Conservation (phyloP, 2,888 invertebrate species). For the Pyrrhosoma nymphula region DNA sequence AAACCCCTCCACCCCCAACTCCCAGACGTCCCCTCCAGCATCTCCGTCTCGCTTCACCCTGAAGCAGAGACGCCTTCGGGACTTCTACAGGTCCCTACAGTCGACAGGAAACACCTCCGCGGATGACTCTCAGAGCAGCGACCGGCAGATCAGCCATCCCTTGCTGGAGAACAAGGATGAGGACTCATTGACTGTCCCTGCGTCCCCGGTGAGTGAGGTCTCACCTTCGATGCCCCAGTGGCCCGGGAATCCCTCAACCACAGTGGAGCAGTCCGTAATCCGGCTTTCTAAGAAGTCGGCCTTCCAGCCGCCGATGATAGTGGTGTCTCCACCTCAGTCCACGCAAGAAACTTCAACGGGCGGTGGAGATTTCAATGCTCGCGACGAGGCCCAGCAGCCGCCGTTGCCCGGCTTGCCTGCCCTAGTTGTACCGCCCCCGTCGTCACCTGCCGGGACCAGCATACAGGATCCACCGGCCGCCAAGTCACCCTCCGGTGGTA, state of each 20-base stretch:
- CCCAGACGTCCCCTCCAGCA: conserved; percentile 10
- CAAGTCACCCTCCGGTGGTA: neutral
- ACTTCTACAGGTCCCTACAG: conserved; percentile 53
- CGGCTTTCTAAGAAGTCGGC: conserved; percentile 17
- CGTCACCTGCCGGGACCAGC: conserved; percentile 77
- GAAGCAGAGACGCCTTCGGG: conserved; percentile 44
- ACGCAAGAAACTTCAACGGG: neutral
- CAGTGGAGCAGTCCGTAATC: conserved; percentile 44
- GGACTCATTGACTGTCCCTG: neutral
- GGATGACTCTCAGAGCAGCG: conserved; percentile 1
- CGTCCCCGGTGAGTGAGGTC: neutral
- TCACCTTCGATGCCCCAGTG: conserved; percentile 30
- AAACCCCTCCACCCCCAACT: neutral
- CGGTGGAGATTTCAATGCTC: neutral
- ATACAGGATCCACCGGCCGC: neutral
- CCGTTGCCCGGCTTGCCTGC: neutral
- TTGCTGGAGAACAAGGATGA: neutral
- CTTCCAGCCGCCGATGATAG: conserved; percentile 42
- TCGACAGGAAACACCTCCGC: neutral
- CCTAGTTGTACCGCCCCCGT: neutral
- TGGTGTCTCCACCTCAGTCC: neutral
- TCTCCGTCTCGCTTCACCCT: conserved; percentile 33
- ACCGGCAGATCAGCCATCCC: neutral
- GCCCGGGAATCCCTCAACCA: neutral
- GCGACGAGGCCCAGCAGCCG: neutral